phyloP scores from a whole-genome alignment of 2,113 vertebrate species.

The Gasterosteus aculeatus region DNA sequence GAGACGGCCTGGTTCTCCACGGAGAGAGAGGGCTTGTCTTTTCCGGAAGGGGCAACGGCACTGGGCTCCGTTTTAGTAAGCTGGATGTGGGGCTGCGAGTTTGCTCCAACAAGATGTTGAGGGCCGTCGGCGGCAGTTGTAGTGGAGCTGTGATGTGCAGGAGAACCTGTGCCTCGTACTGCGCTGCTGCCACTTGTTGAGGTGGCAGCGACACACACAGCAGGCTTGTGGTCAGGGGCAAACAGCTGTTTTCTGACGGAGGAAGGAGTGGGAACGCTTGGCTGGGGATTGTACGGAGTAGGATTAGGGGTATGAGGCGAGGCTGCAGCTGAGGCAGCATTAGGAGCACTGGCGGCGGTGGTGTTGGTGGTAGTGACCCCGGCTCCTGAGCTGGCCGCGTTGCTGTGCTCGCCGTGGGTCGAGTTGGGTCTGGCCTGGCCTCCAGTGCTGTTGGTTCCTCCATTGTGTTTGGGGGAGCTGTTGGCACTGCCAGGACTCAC shows the following conservation, averaged over 20 bases:
- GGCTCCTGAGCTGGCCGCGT: constrained; percentile 53
- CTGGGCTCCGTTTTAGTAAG: constrained; percentile 84
- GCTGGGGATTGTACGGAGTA: constrained; percentile 83
- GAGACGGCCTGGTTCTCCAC: constrained; percentile 62
- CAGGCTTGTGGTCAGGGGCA: constrained; percentile 85
- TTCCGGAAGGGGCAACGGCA: constrained; percentile 77
- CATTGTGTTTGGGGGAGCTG: constrained; percentile 95
- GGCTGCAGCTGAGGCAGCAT: constrained; percentile 75
- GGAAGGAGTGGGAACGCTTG: constrained; percentile 87
- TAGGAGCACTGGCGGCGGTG: constrained; percentile 70
- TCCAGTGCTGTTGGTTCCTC: constrained; percentile 55
- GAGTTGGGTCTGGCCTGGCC: constrained; percentile 64
- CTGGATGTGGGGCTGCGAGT: constrained; percentile 71
- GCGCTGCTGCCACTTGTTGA: constrained; percentile 77
- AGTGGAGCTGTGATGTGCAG: constrained; percentile 73
- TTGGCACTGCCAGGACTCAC: constrained; percentile 95
- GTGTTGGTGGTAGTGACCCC: constrained; percentile 45
- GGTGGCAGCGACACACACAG: constrained; percentile 76
- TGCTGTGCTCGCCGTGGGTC: constrained; percentile 63
- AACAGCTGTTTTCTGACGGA: constrained; percentile 96
- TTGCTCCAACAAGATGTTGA: constrained; percentile 79
- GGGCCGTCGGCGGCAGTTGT: constrained; percentile 76
- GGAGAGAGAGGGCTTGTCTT: constrained; percentile 83
- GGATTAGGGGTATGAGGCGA: constrained; percentile 78
- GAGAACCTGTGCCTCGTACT: constrained; percentile 69